Percentiles rank a stretch among this genome's conserved stretches.
phyloP scores from a whole-genome alignment of 2,888 invertebrate species.

The Sinelater perroti region DNA sequence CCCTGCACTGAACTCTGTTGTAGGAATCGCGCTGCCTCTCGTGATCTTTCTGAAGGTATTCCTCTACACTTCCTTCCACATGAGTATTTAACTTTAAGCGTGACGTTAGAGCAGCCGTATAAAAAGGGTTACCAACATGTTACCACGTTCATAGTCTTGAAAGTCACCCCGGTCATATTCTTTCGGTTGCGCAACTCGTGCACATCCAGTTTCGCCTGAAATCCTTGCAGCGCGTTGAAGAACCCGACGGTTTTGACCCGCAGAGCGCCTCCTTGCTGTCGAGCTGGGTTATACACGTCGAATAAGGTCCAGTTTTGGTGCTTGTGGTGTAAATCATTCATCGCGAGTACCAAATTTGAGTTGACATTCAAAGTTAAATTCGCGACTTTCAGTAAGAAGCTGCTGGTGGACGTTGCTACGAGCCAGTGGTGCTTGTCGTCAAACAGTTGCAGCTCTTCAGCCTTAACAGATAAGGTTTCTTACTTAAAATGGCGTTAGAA shows the following conservation, averaged over 20 bases:
- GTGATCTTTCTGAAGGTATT: slow-evolving; percentile 18
- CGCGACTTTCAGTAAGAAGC: background rate
- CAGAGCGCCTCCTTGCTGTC: slow-evolving; percentile 63
- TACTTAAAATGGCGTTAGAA: background rate
- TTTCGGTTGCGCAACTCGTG: slow-evolving; percentile 55
- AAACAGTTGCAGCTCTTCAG: slow-evolving; percentile 12
- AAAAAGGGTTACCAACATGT: slow-evolving; percentile 4
- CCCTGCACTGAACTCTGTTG: slow-evolving; percentile 70
- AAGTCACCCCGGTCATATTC: slow-evolving; percentile 65
- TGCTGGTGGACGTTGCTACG: background rate
- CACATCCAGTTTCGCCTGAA: background rate
- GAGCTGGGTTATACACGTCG: slow-evolving; percentile 67
- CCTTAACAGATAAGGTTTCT: slow-evolving; percentile 6
- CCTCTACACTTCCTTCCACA: slow-evolving; percentile 6
- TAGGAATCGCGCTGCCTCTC: slow-evolving; percentile 67
- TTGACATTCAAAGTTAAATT: slow-evolving; percentile 60
- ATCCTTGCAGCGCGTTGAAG: slow-evolving; percentile 52
- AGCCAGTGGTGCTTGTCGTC: slow-evolving; percentile 19
- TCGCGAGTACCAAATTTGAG: slow-evolving; percentile 61
- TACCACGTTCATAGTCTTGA: slow-evolving; percentile 67
- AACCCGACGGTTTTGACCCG: slow-evolving; percentile 62
- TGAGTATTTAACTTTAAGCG: too few species aligned
- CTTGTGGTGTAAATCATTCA: slow-evolving; percentile 8
- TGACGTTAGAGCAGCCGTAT: background rate
- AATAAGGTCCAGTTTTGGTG: slow-evolving; percentile 55